Percentiles rank a stretch among this genome's conserved stretches.
Conservation (phyloP, 2,888 invertebrate species). For the Tortrix viridana region DNA sequence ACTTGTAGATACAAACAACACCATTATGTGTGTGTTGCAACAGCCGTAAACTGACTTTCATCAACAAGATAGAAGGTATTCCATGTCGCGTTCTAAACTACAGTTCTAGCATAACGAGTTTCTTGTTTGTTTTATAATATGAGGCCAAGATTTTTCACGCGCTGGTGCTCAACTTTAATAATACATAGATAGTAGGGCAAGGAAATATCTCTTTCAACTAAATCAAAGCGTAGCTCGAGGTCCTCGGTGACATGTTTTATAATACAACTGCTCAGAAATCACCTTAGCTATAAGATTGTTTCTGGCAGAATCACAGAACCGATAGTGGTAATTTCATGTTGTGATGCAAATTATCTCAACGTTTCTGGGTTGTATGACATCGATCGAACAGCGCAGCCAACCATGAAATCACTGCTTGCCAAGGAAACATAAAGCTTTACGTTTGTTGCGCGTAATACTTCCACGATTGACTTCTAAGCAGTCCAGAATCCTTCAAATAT, state of each 20-base stretch:
- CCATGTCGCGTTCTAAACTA: conserved; percentile 6
- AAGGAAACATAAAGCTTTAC: neutral
- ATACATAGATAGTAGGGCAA: neutral
- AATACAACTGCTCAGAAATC: neutral
- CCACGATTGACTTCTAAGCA: too few relatives aligned
- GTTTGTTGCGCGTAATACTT: too few relatives aligned
- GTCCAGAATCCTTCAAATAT: too few relatives aligned
- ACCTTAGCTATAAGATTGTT: neutral
- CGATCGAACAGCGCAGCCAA: conserved; percentile 26
- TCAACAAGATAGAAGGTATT: conserved; percentile 18
- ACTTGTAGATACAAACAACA: neutral
- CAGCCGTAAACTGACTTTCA: conserved; percentile 7
- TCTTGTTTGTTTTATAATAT: conserved; percentile 19
- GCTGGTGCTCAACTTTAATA: conserved; percentile 3
- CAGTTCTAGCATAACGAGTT: conserved; percentile 30
- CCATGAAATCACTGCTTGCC: conserved; percentile 21
- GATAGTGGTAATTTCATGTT: neutral
- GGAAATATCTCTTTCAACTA: neutral
- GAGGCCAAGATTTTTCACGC: conserved; percentile 18
- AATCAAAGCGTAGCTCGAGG: conserved; percentile 1
- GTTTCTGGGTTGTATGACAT: conserved; percentile 16
- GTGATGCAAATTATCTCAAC: conserved; percentile 21
- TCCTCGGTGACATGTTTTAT: neutral
- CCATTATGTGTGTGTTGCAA: neutral
- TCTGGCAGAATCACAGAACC: too few relatives aligned